Percentiles rank a stretch among this genome's conserved stretches.
Evolutionary conservation across 1,140 invertebrate genomes (phyloP).

Genomic region (Polypedilum pembai): DNA sequence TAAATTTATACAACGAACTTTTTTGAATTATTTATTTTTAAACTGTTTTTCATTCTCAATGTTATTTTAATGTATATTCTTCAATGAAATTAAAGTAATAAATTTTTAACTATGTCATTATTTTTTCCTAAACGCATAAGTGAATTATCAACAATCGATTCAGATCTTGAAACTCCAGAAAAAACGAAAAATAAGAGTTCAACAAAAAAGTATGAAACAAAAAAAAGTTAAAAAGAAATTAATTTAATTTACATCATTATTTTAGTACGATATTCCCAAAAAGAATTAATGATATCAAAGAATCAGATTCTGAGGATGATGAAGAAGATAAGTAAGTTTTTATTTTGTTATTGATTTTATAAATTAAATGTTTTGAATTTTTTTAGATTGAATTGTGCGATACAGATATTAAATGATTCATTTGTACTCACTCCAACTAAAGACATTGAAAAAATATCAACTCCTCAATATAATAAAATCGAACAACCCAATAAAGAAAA

Average conservation of each 20-base stretch:
- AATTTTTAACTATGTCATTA: too few species aligned
- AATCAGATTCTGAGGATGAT: constrained; percentile 41
- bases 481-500: constrained; percentile 29
- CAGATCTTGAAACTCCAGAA: constrained; percentile 39
- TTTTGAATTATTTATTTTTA: too few species aligned
- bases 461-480: not conserved
- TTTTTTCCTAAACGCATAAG: constrained; percentile 35
- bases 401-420: constrained; percentile 41
- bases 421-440: constrained; percentile 38
- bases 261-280: constrained; percentile 32
- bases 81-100: too few species aligned
- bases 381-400: constrained; percentile 40
- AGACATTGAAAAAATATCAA: not conserved
- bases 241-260: not conserved
- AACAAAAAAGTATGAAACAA: constrained; percentile 21
- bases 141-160: constrained; percentile 38
- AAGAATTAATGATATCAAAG: constrained; percentile 35
- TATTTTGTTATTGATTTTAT: not conserved
- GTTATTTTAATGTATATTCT: too few species aligned
- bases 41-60: too few species aligned
- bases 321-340: constrained; percentile 34
- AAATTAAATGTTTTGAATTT: not conserved
- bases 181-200: constrained; percentile 33
- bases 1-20: too few species aligned
- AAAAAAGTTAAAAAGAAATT: not conserved